Evolutionary conservation across 2,113 vertebrate species (phyloP).

Genomic region (Callospermophilus lateralis): DNA sequence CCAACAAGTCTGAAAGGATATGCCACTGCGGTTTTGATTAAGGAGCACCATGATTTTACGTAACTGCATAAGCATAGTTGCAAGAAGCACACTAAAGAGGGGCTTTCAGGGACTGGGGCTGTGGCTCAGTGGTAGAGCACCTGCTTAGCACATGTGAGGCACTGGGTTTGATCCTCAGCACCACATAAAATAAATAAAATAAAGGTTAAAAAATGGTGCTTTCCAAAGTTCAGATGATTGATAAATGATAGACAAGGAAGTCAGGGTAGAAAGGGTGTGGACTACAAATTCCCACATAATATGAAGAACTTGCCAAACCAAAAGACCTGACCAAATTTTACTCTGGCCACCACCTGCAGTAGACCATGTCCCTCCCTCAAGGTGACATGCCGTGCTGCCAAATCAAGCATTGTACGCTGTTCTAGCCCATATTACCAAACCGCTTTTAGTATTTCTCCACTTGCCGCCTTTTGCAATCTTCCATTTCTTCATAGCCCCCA

Average conservation of each 20-base stretch:
- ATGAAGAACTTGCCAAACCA: neutral
- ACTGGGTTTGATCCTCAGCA: too few relatives aligned
- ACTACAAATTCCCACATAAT: neutral
- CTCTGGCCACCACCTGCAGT: neutral
- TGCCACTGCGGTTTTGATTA: neutral
- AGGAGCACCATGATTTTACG: neutral
- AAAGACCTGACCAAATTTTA: neutral
- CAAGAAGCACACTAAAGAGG: neutral
- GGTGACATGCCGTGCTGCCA: neutral
- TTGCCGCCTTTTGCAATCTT: neutral
- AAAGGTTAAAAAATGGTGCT: too few relatives aligned
- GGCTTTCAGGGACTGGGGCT: neutral
- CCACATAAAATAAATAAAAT: too few relatives aligned
- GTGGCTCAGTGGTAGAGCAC: too few relatives aligned
- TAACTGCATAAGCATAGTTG: neutral
- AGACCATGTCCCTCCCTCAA: neutral
- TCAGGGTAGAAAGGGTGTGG: neutral
- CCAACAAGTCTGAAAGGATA: neutral
- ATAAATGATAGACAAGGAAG: neutral
- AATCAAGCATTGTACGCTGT: neutral
- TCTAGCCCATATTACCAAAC: neutral
- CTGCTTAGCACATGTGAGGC: too few relatives aligned
- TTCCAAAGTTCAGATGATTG: neutral
- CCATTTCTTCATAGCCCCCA: neutral
- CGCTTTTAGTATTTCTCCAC: slow-evolving; percentile 7